Evolutionary conservation across 2,888 invertebrate genomes (phyloP).

Genomic region (Rhamnusium bicolor): DNA sequence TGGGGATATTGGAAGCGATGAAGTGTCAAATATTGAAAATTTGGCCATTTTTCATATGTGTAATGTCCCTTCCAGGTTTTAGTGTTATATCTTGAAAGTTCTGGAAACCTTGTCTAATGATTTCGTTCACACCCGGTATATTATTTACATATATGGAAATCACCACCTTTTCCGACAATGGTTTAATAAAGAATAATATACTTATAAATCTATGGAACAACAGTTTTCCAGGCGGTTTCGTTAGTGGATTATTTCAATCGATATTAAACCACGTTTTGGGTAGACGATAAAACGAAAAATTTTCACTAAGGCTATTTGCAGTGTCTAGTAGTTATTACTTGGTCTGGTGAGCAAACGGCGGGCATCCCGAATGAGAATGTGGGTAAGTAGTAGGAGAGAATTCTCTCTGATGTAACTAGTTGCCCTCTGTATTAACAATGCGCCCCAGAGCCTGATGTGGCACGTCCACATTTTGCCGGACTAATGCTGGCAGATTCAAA

Average conservation of each 20-base stretch:
- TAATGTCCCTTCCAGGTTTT: too few species aligned
- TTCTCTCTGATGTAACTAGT: constrained; percentile 47
- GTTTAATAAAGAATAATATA: too few species aligned
- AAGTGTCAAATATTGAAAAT: too few species aligned
- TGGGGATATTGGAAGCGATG: too few species aligned
- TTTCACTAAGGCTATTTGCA: not conserved
- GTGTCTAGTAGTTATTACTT: constrained; percentile 14
- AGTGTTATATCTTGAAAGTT: too few species aligned
- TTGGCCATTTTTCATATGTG: too few species aligned
- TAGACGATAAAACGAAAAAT: not conserved
- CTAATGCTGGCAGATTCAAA: constrained; percentile 36
- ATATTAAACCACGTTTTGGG: not conserved
- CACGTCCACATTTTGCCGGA: constrained; percentile 34
- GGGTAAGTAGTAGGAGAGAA: constrained; percentile 34
- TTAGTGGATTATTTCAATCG: not conserved
- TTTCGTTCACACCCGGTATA: too few species aligned
- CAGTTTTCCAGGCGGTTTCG: too few species aligned
- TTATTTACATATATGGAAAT: too few species aligned
- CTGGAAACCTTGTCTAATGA: too few species aligned
- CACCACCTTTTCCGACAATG: too few species aligned
- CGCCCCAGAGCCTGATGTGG: constrained; percentile 47
- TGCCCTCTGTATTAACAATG: constrained; percentile 51
- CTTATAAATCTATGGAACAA: too few species aligned
- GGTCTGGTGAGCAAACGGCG: constrained; percentile 23
- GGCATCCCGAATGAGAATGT: constrained; percentile 2